Conservation (phyloP, 2,113 vertebrate species). For the Myiozetetes cayanensis region DNA sequence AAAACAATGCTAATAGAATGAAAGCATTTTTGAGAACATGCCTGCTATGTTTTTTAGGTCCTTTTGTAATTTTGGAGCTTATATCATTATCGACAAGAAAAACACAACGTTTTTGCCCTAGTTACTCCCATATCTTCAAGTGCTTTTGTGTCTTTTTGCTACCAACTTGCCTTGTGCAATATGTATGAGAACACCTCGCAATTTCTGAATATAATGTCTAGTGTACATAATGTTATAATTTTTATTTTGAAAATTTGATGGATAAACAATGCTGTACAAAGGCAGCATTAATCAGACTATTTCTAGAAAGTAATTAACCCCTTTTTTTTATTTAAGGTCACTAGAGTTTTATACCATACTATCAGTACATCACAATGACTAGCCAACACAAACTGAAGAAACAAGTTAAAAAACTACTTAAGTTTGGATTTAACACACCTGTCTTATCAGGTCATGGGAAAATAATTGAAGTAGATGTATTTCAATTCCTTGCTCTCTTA, state of each 20-base stretch:
- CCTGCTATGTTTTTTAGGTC: neutral
- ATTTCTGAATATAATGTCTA: neutral
- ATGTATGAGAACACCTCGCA: neutral
- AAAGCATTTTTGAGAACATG: neutral
- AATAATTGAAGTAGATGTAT: neutral
- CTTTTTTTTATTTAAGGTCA: neutral
- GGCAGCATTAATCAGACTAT: neutral
- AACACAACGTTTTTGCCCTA: fast-evolving
- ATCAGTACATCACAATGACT: neutral
- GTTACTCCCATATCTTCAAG: neutral
- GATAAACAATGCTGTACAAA: neutral
- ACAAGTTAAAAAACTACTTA: neutral
- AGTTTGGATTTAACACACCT: neutral
- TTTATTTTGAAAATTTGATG: neutral
- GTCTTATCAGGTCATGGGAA: neutral
- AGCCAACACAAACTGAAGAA: neutral
- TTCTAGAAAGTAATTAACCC: neutral
- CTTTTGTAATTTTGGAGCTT: neutral
- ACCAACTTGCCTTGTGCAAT: neutral
- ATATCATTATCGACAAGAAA: neutral
- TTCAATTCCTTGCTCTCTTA: neutral
- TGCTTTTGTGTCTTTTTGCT: neutral
- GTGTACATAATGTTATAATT: neutral
- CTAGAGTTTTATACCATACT: neutral
- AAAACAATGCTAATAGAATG: neutral